Percentiles rank a stretch among this genome's conserved stretches.
Conservation (phyloP, 2,113 vertebrate species). For the Gymnarchus niloticus region DNA sequence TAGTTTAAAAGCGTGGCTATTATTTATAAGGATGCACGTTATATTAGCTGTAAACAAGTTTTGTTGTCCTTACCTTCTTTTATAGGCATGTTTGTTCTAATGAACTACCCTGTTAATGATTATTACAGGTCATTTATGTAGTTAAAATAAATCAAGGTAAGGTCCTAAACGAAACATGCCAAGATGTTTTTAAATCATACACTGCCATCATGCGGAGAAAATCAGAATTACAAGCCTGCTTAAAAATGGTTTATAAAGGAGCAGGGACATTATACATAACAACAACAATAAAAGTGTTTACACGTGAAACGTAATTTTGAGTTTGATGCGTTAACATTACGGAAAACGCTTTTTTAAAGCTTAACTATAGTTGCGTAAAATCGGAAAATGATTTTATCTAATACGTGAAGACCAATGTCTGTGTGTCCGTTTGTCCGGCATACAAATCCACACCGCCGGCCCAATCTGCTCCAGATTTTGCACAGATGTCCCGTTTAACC, state of each 20-base stretch:
- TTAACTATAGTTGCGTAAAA: too few relatives aligned
- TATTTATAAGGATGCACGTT: neutral
- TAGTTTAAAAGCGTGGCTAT: neutral
- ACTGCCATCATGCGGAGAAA: conserved; percentile 21
- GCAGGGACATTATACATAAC: neutral
- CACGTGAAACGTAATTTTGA: too few relatives aligned
- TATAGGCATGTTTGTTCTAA: neutral
- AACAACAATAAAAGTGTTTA: neutral
- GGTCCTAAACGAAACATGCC: too few relatives aligned
- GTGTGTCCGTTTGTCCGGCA: too few relatives aligned
- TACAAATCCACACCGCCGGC: too few relatives aligned
- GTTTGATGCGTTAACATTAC: too few relatives aligned
- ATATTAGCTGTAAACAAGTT: neutral
- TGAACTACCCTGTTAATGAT: neutral
- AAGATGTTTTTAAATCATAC: neutral
- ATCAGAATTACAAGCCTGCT: neutral
- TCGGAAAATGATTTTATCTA: too few relatives aligned
- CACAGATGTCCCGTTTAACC: too few relatives aligned
- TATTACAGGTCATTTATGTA: neutral
- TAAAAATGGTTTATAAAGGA: neutral
- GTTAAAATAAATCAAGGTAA: too few relatives aligned
- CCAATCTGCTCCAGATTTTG: too few relatives aligned
- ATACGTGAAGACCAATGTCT: too few relatives aligned
- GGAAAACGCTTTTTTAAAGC: too few relatives aligned
- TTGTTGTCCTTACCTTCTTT: neutral